phyloP scores from a whole-genome alignment of 2,888 invertebrate genomes.

The Prosopocoilus inquinatus region DNA sequence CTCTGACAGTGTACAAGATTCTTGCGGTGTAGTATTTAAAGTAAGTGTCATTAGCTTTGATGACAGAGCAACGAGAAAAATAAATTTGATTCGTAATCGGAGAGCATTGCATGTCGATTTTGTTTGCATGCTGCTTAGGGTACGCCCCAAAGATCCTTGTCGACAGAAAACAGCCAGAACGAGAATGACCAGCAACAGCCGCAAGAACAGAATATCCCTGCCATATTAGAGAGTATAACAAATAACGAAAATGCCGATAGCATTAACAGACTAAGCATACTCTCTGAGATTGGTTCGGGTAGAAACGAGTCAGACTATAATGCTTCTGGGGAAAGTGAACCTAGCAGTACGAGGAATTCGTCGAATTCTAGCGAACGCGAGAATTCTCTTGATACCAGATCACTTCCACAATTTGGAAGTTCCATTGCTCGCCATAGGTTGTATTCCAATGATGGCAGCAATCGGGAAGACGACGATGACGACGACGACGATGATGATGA shows the following conservation, averaged over 20 bases:
- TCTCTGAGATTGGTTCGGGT: constrained; percentile 26
- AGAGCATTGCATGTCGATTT: constrained; percentile 36
- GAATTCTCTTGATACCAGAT: constrained; percentile 4
- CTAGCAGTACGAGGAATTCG: constrained; percentile 35
- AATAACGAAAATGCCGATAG: neutral
- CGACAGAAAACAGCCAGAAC: constrained; percentile 19
- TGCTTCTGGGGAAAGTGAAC: constrained; percentile 46
- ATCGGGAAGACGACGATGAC: neutral
- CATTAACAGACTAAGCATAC: constrained; percentile 25
- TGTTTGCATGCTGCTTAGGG: constrained; percentile 41
- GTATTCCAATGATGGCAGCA: constrained; percentile 15
- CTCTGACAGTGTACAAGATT: no score
- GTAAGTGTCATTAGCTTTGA: no score
- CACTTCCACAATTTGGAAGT: constrained; percentile 8
- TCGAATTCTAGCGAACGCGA: constrained; percentile 22
- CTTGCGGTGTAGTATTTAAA: no score
- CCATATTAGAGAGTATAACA: neutral
- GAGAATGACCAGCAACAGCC: constrained; percentile 34
- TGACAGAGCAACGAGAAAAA: no score
- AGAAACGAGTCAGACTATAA: constrained; percentile 45
- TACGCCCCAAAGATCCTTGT: constrained; percentile 19
- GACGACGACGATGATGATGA: constrained; percentile 12
- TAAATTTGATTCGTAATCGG: neutral
- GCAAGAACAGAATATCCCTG: neutral
- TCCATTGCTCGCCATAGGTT: constrained; percentile 11